Percentiles rank a stretch among this genome's conserved stretches.
phyloP scores from a whole-genome alignment of 2,888 invertebrate genomes.

The Pachydiplax longipennis region DNA sequence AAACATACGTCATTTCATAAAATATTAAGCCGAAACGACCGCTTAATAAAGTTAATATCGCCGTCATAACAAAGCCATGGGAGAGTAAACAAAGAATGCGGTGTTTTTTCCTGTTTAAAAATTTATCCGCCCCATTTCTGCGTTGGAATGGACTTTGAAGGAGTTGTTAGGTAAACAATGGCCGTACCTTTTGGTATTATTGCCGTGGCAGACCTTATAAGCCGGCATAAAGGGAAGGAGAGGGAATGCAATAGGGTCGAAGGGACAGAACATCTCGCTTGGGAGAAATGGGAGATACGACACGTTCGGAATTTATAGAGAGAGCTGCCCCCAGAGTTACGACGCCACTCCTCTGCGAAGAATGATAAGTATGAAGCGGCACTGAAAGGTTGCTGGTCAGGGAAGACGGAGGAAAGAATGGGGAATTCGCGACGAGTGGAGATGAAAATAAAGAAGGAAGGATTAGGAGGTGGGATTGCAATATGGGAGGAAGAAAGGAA shows the following conservation, averaged over 20 bases:
- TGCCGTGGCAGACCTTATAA: background rate
- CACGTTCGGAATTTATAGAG: constrained; percentile 1
- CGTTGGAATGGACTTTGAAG: background rate
- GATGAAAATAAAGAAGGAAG: too few species aligned
- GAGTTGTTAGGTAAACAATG: background rate
- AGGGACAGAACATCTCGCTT: background rate
- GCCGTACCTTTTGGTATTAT: background rate
- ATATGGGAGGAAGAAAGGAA: background rate
- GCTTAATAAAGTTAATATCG: too few species aligned
- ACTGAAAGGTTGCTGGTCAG: background rate
- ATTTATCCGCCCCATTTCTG: background rate
- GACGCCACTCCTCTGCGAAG: background rate
- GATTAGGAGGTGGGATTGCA: background rate
- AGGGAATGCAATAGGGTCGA: background rate
- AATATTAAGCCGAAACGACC: too few species aligned
- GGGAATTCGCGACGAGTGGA: background rate
- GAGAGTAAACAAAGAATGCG: too few species aligned
- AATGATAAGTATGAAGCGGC: constrained; percentile 10
- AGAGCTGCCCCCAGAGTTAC: background rate
- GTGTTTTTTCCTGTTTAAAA: background rate
- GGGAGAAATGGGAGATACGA: background rate
- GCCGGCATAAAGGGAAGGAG: background rate
- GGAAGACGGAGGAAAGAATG: background rate
- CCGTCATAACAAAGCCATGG: too few species aligned
- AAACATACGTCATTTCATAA: too few species aligned